These are phyloP conservation scores for Sander vitreus DNA, from an alignment of 2,113 vertebrate species.

Conservation along the genomic window DNA sequence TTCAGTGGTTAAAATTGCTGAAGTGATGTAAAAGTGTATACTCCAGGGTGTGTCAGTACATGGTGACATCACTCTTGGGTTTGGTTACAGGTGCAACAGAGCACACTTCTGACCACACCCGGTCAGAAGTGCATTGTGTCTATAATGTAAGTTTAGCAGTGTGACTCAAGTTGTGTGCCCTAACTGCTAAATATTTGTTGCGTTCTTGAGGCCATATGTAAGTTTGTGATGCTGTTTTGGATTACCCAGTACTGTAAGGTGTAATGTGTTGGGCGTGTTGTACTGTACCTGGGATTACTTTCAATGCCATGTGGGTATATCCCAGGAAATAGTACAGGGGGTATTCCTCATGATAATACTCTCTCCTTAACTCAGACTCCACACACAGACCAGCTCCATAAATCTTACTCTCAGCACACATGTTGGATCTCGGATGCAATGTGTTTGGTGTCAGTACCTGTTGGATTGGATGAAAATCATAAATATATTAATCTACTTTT, in stretches of 20 bases:
- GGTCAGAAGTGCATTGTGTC: neutral
- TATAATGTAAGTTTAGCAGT: neutral
- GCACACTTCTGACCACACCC: neutral
- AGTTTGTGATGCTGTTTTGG: neutral
- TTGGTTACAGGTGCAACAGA: neutral
- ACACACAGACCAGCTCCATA: constrained; percentile 78
- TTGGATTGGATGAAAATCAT: constrained; percentile 2
- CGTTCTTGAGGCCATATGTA: neutral
- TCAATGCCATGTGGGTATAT: constrained; percentile 67
- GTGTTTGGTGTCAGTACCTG: constrained; percentile 52
- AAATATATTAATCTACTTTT: neutral
- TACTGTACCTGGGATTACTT: constrained; percentile 76
- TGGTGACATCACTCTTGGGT: neutral
- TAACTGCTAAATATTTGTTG: neutral
- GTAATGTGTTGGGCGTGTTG: neutral
- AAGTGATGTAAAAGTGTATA: neutral
- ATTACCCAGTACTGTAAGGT: neutral
- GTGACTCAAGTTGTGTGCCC: neutral
- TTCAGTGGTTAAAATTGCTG: neutral
- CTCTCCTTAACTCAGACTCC: constrained; percentile 71
- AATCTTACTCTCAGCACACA: constrained; percentile 69
- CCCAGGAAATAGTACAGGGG: constrained; percentile 84
- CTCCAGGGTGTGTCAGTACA: neutral
- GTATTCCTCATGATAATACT: constrained; percentile 76
- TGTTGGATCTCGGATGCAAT: constrained; percentile 52